Conservation (phyloP, 2,888 invertebrate genomes). For the Ctena decussata region DNA sequence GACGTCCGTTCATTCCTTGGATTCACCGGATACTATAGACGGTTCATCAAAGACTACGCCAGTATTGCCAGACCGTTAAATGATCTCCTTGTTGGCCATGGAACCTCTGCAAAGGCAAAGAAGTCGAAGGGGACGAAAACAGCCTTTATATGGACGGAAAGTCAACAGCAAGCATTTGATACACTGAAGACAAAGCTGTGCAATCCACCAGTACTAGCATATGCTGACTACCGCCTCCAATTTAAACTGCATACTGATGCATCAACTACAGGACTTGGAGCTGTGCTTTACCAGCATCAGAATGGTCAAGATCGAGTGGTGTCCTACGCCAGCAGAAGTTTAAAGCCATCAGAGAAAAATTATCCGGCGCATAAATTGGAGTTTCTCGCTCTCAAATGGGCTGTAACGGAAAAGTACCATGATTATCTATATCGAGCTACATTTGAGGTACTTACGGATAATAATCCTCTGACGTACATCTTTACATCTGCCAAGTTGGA, state of each 20-base stretch:
- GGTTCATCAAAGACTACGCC: not conserved
- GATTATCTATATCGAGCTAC: constrained; percentile 29
- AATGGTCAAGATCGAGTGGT: constrained; percentile 27
- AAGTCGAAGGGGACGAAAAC: not conserved
- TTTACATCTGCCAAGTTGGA: constrained; percentile 25
- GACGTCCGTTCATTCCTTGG: not conserved
- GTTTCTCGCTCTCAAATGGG: no score
- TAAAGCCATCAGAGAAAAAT: no score
- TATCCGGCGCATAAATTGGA: no score
- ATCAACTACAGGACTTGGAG: no score
- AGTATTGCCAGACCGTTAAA: not conserved
- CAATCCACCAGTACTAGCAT: constrained; percentile 38
- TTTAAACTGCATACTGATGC: no score
- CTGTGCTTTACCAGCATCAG: no score
- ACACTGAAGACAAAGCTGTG: not conserved
- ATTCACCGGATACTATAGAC: not conserved
- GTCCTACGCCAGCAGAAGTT: no score
- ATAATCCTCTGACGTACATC: no score
- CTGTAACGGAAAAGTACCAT: no score
- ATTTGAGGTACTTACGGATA: constrained; percentile 39
- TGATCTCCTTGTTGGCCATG: not conserved
- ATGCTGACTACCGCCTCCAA: no score
- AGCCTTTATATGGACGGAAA: not conserved
- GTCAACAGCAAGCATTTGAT: not conserved
- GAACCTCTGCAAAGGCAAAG: not conserved